Conservation (phyloP, 2,797 vertebrate species). For the Cryptoprocta ferox region DNA sequence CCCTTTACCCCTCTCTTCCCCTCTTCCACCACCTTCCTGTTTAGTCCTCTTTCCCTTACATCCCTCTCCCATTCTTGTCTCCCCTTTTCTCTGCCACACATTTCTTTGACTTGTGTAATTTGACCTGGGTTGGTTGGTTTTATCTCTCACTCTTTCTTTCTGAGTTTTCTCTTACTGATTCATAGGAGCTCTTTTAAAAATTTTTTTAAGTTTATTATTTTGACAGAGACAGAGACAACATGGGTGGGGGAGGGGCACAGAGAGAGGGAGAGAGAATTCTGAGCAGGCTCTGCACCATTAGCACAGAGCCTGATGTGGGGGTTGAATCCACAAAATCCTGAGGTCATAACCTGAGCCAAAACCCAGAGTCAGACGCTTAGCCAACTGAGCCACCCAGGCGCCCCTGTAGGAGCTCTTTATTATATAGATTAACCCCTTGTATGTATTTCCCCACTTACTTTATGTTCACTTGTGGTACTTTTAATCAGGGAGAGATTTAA, state of each 20-base stretch:
- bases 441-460: not conserved
- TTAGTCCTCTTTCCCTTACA: not conserved
- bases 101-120: constrained; percentile 11
- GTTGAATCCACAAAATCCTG: no score
- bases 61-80: not conserved
- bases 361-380: no score
- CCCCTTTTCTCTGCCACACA: not conserved
- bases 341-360: no score
- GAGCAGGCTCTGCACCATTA: no score
- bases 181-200: not conserved
- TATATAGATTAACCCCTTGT: not conserved
- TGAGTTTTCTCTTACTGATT: not conserved
- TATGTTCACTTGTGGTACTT: not conserved
- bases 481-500: not conserved
- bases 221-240: no score
- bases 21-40: not conserved
- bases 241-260: no score
- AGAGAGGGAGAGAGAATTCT: no score
- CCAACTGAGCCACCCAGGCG: no score
- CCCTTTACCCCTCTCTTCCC: fast-evolving
- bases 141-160: not conserved
- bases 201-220: no score
- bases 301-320: no score
- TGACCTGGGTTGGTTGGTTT: not conserved
- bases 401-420: not conserved